A percentile compares a stretch with the other conserved stretches of the same genome.
phyloP scores from a whole-genome alignment of 2,888 invertebrate species.

The Standfussiana lucernea region DNA sequence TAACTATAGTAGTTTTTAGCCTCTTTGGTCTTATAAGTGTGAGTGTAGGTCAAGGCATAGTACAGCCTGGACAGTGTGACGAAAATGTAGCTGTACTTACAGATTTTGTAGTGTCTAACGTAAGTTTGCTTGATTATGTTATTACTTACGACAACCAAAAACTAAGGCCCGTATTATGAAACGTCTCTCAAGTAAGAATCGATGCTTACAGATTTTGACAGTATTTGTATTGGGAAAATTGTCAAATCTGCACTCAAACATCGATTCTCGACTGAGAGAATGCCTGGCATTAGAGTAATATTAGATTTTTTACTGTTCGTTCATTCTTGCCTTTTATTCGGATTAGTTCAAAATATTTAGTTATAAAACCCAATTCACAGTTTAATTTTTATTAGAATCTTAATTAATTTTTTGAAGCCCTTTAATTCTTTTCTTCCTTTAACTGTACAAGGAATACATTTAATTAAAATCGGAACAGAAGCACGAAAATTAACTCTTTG shows the following conservation, averaged over 20 bases:
- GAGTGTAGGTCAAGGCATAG: constrained; percentile 76
- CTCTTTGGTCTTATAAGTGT: constrained; percentile 73
- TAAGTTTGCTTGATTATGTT: constrained; percentile 63
- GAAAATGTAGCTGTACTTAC: constrained; percentile 62
- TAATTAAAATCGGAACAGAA: too few species aligned
- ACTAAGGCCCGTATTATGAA: not conserved
- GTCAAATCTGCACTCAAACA: not conserved
- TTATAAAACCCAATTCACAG: too few species aligned
- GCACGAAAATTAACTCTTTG: too few species aligned
- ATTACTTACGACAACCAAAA: not conserved
- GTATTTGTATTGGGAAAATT: not conserved
- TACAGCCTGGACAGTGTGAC: constrained; percentile 80
- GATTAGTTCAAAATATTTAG: too few species aligned
- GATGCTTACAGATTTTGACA: not conserved
- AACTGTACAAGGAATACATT: too few species aligned
- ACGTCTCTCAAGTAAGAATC: not conserved
- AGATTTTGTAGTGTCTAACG: constrained; percentile 71
- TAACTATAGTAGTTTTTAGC: constrained; percentile 75
- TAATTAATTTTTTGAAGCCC: too few species aligned
- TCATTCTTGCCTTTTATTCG: not conserved
- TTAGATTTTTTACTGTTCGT: not conserved
- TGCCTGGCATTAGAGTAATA: not conserved
- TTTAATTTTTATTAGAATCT: too few species aligned
- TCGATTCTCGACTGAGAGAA: not conserved
- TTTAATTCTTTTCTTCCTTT: too few species aligned